A percentile compares a stretch with the other conserved stretches of the same genome.
Evolutionary conservation across 2,888 invertebrate species (phyloP).

Genomic region (Troides oblongomaculatus): DNA sequence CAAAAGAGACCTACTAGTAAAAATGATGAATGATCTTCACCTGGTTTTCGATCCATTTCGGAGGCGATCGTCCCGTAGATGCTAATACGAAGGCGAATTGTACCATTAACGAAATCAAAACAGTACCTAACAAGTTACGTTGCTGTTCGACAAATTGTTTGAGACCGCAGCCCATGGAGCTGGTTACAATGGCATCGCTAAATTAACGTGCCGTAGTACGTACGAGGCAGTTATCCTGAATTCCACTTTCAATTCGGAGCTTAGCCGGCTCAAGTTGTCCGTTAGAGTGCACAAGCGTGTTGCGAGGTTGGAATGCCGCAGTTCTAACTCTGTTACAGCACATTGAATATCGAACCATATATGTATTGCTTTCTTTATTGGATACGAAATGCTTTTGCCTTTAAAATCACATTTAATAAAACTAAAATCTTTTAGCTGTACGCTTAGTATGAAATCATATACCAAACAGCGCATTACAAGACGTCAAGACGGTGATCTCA

Average conservation of each 20-base stretch:
- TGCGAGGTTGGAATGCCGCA: conserved; percentile 38
- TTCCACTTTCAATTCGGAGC: conserved; percentile 33
- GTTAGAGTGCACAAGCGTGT: conserved; percentile 48
- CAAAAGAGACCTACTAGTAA: no score
- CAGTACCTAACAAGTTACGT: not conserved
- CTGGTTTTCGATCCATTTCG: no score
- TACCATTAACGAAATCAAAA: not conserved
- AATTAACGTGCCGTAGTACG: conserved; percentile 4
- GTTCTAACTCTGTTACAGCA: conserved; percentile 33
- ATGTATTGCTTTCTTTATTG: conserved; percentile 6
- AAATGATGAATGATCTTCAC: no score
- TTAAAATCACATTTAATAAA: not conserved
- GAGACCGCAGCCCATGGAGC: not conserved
- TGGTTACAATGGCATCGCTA: not conserved
- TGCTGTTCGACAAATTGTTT: not conserved
- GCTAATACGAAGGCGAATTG: no score
- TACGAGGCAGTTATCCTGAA: conserved; percentile 11
- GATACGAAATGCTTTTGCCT: conserved; percentile 2
- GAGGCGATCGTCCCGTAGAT: no score
- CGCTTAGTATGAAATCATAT: no score
- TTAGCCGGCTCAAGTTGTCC: conserved; percentile 35
- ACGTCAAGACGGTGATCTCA: no score
- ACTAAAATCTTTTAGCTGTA: no score
- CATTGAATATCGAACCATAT: not conserved
- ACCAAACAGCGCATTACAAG: no score